Evolutionary conservation across 2,888 invertebrate genomes (phyloP).

Genomic region (Hyposoter dolosus): DNA sequence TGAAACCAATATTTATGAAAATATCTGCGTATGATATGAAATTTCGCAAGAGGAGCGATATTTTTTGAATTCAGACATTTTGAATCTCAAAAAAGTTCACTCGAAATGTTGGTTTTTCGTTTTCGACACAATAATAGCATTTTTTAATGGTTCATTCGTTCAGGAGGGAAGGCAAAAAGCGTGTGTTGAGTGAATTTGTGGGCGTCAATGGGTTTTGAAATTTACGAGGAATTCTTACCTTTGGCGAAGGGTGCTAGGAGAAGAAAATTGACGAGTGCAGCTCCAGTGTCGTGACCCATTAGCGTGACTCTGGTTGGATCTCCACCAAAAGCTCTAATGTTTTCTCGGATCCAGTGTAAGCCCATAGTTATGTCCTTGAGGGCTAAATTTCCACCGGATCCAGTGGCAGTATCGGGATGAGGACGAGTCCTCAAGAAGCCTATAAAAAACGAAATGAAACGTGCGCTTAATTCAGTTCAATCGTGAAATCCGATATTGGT

Average conservation of each 20-base stretch:
- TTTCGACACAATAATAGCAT: neutral
- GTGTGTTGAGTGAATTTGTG: neutral
- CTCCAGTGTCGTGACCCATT: slow-evolving; percentile 94
- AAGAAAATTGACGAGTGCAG: slow-evolving; percentile 93
- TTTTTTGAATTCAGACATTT: neutral
- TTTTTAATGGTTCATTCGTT: neutral
- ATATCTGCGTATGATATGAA: neutral
- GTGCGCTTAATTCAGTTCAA: neutral
- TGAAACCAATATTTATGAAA: neutral
- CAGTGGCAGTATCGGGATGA: slow-evolving; percentile 81
- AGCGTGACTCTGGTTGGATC: slow-evolving; percentile 93
- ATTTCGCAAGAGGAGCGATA: neutral
- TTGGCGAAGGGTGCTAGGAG: slow-evolving; percentile 92
- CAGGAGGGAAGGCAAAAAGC: too few species aligned
- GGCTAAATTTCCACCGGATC: slow-evolving; percentile 89
- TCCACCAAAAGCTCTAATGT: slow-evolving; percentile 95
- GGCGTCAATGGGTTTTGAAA: neutral
- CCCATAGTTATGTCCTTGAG: slow-evolving; percentile 93
- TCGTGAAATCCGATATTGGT: slow-evolving; percentile 4
- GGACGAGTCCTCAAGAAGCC: slow-evolving; percentile 87
- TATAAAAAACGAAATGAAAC: slow-evolving; percentile 72
- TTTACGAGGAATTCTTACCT: slow-evolving; percentile 84
- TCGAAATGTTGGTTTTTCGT: neutral
- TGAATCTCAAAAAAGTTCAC: too few species aligned
- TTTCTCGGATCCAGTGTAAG: slow-evolving; percentile 93